Evolutionary conservation across 1,140 invertebrate genomes (phyloP).

Genomic region (Drosophila biarmipes): DNA sequence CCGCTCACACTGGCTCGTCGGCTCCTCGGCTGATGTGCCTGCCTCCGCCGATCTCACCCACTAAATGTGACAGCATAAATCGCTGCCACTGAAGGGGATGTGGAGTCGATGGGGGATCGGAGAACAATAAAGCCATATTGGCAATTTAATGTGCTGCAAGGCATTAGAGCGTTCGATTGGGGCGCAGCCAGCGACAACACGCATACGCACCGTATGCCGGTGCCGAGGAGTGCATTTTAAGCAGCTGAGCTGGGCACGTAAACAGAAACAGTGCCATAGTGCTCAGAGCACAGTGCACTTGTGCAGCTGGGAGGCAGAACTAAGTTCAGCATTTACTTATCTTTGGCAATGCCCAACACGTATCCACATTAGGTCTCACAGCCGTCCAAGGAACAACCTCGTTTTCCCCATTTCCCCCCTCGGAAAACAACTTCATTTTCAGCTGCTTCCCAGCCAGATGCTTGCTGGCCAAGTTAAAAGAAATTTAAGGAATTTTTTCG

Average conservation of each 20-base stretch:
- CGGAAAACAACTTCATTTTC: slow-evolving; percentile 69
- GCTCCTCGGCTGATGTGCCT: neutral
- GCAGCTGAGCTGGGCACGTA: slow-evolving; percentile 78
- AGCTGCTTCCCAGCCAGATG: slow-evolving; percentile 36
- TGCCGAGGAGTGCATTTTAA: slow-evolving; percentile 60
- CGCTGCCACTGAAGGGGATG: slow-evolving; percentile 39
- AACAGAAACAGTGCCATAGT: slow-evolving; percentile 25
- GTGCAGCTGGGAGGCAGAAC: slow-evolving; percentile 44
- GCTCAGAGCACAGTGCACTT: slow-evolving; percentile 19
- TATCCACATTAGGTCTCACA: slow-evolving; percentile 43
- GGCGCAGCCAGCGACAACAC: slow-evolving; percentile 49
- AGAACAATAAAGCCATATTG: slow-evolving; percentile 77
- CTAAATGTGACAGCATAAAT: slow-evolving; percentile 77
- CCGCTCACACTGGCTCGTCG: slow-evolving; percentile 46
- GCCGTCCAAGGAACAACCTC: neutral
- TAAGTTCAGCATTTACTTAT: slow-evolving; percentile 51
- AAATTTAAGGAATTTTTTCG: slow-evolving; percentile 34
- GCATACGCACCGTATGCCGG: slow-evolving; percentile 62
- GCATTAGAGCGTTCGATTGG: slow-evolving; percentile 60
- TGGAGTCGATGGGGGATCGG: slow-evolving; percentile 5
- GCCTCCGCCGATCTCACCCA: slow-evolving; percentile 7
- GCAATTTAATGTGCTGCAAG: slow-evolving; percentile 79
- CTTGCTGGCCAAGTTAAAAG: slow-evolving; percentile 31
- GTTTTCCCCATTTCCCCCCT: neutral
- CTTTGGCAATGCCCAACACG: slow-evolving; percentile 64